These are phyloP conservation scores for Harpalus rufipes DNA, from an alignment of 2,888 invertebrate species.

Conservation along the genomic window DNA sequence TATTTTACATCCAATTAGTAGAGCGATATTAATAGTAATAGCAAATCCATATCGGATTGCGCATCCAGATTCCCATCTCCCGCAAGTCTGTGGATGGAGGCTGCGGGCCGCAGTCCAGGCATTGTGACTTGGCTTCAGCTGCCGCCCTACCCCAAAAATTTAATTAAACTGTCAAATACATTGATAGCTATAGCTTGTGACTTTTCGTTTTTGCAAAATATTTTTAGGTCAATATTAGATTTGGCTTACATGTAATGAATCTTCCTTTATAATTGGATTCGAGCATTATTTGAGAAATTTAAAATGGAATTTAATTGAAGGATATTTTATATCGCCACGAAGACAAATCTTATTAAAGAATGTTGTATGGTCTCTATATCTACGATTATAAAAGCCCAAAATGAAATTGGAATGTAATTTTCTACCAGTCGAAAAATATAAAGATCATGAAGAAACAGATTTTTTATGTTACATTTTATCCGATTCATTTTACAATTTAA, in stretches of 20 bases:
- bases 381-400: neutral
- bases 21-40: neutral
- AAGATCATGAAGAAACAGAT: too few relatives aligned
- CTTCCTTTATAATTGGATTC: conserved; percentile 42
- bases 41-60: neutral
- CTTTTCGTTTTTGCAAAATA: conserved; percentile 56
- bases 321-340: conserved; percentile 7
- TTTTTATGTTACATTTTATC: too few relatives aligned
- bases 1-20: neutral
- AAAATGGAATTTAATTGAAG: conserved; percentile 45
- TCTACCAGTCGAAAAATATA: neutral
- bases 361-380: neutral
- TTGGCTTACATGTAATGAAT: conserved; percentile 55
- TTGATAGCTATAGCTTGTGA: conserved; percentile 61
- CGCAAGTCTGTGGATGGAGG: neutral
- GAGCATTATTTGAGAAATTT: conserved; percentile 46
- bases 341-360: conserved; percentile 10
- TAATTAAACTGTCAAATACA: conserved; percentile 63
- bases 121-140: neutral
- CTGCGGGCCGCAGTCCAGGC: neutral
- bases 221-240: conserved; percentile 54
- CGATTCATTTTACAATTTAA: too few relatives aligned
- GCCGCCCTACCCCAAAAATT: conserved; percentile 48
- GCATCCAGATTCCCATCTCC: neutral
- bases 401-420: neutral